Percentiles rank a stretch among this genome's conserved stretches.
Evolutionary conservation across 2,888 invertebrate genomes (phyloP).

Genomic region (Spodoptera exigua): DNA sequence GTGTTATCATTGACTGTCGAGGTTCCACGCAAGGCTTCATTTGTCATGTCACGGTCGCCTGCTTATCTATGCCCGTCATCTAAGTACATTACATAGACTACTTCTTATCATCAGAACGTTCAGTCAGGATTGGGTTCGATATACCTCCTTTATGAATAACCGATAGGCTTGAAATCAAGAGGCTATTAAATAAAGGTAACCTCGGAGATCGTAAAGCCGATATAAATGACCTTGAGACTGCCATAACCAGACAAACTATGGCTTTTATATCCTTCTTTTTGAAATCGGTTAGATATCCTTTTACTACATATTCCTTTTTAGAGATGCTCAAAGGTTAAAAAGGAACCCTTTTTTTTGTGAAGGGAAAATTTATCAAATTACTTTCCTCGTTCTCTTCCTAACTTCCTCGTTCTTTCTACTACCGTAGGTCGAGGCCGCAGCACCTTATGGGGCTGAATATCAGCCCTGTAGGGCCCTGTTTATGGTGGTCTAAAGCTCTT

Average conservation of each 20-base stretch:
- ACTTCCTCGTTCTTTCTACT: too few relatives aligned
- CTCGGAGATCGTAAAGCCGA: constrained; percentile 60
- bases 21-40: constrained; percentile 30
- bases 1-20: too few relatives aligned
- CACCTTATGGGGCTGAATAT: too few relatives aligned
- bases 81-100: constrained; percentile 11
- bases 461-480: too few relatives aligned
- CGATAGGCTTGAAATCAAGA: constrained; percentile 62
- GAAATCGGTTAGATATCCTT: too few relatives aligned
- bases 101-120: constrained; percentile 34
- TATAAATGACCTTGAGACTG: constrained; percentile 55
- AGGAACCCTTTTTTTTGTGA: too few relatives aligned
- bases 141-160: constrained; percentile 56
- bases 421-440: too few relatives aligned
- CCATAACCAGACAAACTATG: constrained; percentile 29
- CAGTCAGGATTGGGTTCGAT: constrained; percentile 42
- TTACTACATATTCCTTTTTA: too few relatives aligned
- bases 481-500: too few relatives aligned
- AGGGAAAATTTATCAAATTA: too few relatives aligned
- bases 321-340: too few relatives aligned
- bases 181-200: constrained; percentile 65
- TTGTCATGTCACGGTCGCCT: constrained; percentile 34
- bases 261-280: constrained; percentile 3
- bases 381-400: too few relatives aligned
- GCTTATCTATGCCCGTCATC: constrained; percentile 16